Percentiles rank a stretch among this genome's conserved stretches.
phyloP scores from a whole-genome alignment of 2,888 invertebrate genomes.

The Agrotis ipsilon region DNA sequence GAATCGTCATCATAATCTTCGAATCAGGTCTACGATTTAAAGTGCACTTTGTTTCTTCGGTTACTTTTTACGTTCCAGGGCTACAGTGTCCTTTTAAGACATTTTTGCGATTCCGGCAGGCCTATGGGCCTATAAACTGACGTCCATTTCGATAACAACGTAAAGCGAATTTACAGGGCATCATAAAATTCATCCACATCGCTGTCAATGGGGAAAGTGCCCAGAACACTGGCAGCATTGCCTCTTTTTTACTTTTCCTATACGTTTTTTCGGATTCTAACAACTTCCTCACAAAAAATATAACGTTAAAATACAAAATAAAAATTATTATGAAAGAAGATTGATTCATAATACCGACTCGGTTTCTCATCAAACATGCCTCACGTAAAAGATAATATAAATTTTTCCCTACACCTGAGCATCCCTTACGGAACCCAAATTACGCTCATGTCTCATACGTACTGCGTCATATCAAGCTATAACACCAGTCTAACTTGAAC shows the following conservation, averaged over 20 bases:
- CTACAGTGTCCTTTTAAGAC: no score
- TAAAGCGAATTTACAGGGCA: no score
- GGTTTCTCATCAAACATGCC: slow-evolving; percentile 62
- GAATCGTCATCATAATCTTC: no score
- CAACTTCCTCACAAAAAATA: not conserved
- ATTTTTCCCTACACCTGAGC: slow-evolving; percentile 69
- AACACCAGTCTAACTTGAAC: slow-evolving; percentile 6
- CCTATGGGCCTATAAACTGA: no score
- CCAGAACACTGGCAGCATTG: no score
- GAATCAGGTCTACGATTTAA: no score
- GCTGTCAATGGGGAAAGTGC: no score
- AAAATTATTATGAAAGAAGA: slow-evolving; percentile 40
- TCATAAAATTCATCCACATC: no score
- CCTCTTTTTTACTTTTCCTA: not conserved
- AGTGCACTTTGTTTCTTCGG: no score
- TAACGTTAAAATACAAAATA: not conserved
- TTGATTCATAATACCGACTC: slow-evolving; percentile 45
- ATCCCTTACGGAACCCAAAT: slow-evolving; percentile 48
- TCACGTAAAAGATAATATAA: slow-evolving; percentile 65
- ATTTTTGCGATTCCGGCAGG: no score
- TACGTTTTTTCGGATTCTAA: not conserved
- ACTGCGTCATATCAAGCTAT: slow-evolving; percentile 2
- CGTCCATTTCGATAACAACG: no score
- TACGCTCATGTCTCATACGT: slow-evolving; percentile 24
- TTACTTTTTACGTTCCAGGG: no score